Base-by-base conservation (phyloP, 2,888 invertebrate genomes). In the Protophormia terraenovae region DNA sequence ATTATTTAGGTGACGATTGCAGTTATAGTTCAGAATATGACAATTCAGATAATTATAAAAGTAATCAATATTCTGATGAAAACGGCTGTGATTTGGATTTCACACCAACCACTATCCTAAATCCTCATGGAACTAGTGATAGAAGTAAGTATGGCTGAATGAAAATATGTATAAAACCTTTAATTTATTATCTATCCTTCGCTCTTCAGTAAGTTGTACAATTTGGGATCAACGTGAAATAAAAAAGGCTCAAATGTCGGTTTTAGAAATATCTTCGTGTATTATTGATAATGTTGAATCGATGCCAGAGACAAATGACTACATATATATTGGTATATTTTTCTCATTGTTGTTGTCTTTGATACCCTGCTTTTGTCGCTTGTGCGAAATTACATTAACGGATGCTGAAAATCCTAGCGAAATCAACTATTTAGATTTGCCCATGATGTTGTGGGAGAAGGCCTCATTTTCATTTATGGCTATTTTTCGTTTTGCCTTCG, bases 151-250 rank as follows among this genome's bases (percentile, higher is more conserved):
- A 19, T 19, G 14, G 3, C 10, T 24, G 10, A 53, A 4, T 24
- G 5, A 16, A 41, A 41, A n/a, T 24, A 27, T n/a, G 0, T 22
- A 19, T 1, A 16, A n/a, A 72, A 38, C n/a, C 3, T 14, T 58
- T 27, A 12, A 75, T 84, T 32, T 72, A 64, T 67, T 19, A 19
- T 35, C 35, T 6, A 8, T 35, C 35, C 4, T 35, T 6, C 35
- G 8, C 35, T 10, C 73, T 79, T 14, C 24, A 86, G 98, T 98
- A 84, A 98, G 97, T 89, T 99, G 98, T 91, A 97, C 98, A 67
- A 96, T 99, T 93, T 99, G 98, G 98, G 97, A 98, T 90, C 95
- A 95, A 35, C 95, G 96, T 7, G 97, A 98, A 86, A 96, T 97
- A 27, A 97, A 98, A 90, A 98, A 98, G 91, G 97, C 97, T 0